Evolutionary conservation across 2,113 vertebrate species (phyloP).

Genomic region (Penelope pileata): DNA sequence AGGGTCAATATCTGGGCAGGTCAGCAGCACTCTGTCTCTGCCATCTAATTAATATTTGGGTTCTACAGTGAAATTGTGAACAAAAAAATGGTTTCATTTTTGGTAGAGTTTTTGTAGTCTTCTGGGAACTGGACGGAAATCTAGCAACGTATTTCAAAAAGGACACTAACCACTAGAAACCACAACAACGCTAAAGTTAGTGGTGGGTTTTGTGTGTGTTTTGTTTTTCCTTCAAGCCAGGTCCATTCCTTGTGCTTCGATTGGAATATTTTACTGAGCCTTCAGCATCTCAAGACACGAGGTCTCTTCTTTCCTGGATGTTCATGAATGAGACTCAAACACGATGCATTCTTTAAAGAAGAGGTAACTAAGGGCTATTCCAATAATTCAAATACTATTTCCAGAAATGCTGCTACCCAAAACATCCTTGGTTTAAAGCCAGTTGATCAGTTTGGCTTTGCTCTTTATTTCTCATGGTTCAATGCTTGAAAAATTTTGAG

Average conservation of each 20-base stretch:
- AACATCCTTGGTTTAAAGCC: not conserved
- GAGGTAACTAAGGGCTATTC: not conserved
- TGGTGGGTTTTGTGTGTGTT: not conserved
- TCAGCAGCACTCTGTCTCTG: not conserved
- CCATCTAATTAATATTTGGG: not conserved
- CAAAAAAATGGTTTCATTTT: not conserved
- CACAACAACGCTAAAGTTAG: not conserved
- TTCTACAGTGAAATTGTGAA: not conserved
- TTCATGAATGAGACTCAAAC: not conserved
- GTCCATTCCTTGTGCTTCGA: not conserved
- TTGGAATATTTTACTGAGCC: not conserved
- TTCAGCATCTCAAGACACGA: not conserved
- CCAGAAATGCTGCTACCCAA: not conserved
- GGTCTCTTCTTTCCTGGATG: not conserved
- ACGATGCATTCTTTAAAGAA: fast-evolving
- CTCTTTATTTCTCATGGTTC: not conserved
- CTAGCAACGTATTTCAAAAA: not conserved
- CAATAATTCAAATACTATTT: not conserved
- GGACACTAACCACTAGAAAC: not conserved
- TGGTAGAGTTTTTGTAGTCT: not conserved
- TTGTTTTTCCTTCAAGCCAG: not conserved
- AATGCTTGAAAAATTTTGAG: not conserved
- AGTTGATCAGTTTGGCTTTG: not conserved
- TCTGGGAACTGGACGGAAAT: not conserved
- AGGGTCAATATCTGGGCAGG: not conserved